Evolutionary conservation across 2,797 vertebrate genomes (phyloP), one percentile per base, ranked within the genome.

Genomic region (Brachymystax lenok): DNA sequence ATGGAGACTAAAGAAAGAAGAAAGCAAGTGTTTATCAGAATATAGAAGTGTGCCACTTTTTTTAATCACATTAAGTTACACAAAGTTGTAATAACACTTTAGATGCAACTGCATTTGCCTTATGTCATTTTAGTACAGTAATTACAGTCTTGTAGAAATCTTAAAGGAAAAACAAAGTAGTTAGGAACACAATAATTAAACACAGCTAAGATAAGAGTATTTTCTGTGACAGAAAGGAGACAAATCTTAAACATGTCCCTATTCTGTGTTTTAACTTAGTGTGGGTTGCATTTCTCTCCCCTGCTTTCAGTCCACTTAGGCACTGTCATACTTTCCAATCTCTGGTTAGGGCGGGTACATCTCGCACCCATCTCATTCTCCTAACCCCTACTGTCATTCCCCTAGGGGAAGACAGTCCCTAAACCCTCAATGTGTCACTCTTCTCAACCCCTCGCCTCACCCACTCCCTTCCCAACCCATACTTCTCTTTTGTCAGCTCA

Each of bases 301-400:
- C 8, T 7, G 19, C 21, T 59, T 14, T 77, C 24, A 21, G 17
- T 76, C 63, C 6, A 35, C 5, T 3, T 56, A 77, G 3, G 0
- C 17, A 54, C 13, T 72, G 13, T 6, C 1, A 64, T 10, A 61
- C 59, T 51, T 21, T 68, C 12, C 67, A 64, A 77, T 24, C 19
- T 78, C 6, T 67, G 69, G 13, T 46, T 46, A 0, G 5, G 46
- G 69, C 17, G 6, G 16, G 74, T 51, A 27, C 14, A n/a, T 27
- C 30, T n/a, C 40, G 2, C 40, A 12, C 40, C 17, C 46, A 35
- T 75, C 75, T 76, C 24, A 46, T 46, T 71, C 69, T 67, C 17
- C 77, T 70, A 68, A 52, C 72, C 46, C 59, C n/a, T 33, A 61
- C 56, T 72, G n/a, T 72, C 54, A 30, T 59, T 63, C 8, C 59